Conservation (phyloP, 2,888 invertebrate genomes). For the Xestia sexstrigata region DNA sequence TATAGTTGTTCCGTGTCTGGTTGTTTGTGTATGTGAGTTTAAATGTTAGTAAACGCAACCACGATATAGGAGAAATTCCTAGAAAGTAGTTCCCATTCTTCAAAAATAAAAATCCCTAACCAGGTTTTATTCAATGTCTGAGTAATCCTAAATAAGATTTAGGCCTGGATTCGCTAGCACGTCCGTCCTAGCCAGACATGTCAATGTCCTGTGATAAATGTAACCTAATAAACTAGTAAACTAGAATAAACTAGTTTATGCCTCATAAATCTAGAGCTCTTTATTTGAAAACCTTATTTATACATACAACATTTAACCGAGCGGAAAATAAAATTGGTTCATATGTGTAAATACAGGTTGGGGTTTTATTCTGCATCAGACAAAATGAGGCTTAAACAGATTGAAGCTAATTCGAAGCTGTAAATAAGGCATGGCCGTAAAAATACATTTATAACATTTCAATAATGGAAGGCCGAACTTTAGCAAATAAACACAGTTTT, state of each 20-base stretch:
- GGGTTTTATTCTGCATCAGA: neutral
- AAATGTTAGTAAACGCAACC: too few relatives aligned
- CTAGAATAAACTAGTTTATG: constrained; percentile 40
- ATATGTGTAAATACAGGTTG: neutral
- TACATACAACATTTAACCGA: neutral
- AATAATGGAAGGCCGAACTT: neutral
- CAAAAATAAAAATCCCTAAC: neutral
- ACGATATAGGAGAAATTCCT: too few relatives aligned
- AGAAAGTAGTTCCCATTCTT: neutral
- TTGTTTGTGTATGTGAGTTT: too few relatives aligned
- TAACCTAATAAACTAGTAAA: constrained; percentile 30
- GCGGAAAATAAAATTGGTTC: constrained; percentile 16
- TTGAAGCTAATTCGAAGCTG: neutral
- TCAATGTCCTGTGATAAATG: constrained; percentile 26
- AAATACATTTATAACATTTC: neutral
- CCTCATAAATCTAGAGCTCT: constrained; percentile 30
- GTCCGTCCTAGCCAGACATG: neutral
- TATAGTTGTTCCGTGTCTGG: too few relatives aligned
- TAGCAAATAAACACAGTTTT: neutral
- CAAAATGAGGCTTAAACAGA: neutral
- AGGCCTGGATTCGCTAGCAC: neutral
- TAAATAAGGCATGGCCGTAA: neutral
- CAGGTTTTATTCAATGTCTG: constrained; percentile 8
- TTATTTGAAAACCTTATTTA: constrained; percentile 23
- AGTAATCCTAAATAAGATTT: neutral